phyloP scores from a whole-genome alignment of 2,113 vertebrate species.

The Pogonocichla stellata region DNA sequence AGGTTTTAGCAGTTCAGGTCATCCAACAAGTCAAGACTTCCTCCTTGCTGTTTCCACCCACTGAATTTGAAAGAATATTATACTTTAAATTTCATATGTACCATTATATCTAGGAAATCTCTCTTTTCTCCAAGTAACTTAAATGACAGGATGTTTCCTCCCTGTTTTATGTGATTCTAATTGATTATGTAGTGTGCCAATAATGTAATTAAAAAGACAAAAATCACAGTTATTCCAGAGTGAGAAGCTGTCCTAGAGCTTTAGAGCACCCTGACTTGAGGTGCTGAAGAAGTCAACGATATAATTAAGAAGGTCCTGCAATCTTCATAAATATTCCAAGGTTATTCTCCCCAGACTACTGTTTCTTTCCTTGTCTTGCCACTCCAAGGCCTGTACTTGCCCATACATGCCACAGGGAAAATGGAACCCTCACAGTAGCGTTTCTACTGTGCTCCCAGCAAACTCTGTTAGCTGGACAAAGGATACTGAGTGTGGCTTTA shows the following conservation, averaged over 20 bases:
- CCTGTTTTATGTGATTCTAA: not conserved
- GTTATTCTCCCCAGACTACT: not conserved
- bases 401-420: not conserved
- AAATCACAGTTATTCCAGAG: not conserved
- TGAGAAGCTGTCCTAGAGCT: not conserved
- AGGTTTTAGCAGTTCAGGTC: not conserved
- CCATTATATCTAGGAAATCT: not conserved
- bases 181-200: not conserved
- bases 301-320: not conserved
- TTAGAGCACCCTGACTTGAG: not conserved
- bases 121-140: not conserved
- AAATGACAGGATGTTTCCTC: not conserved
- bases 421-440: not conserved
- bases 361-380: not conserved
- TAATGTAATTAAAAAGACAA: not conserved
- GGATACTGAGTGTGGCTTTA: not conserved
- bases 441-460: not conserved
- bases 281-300: not conserved
- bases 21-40: not conserved
- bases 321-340: not conserved
- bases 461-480: not conserved
- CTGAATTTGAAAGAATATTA: not conserved
- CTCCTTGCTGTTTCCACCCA: not conserved
- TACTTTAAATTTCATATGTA: not conserved
- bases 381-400: not conserved